phyloP scores from a whole-genome alignment of 2,113 vertebrate genomes.

The Tylochromis polylepis region DNA sequence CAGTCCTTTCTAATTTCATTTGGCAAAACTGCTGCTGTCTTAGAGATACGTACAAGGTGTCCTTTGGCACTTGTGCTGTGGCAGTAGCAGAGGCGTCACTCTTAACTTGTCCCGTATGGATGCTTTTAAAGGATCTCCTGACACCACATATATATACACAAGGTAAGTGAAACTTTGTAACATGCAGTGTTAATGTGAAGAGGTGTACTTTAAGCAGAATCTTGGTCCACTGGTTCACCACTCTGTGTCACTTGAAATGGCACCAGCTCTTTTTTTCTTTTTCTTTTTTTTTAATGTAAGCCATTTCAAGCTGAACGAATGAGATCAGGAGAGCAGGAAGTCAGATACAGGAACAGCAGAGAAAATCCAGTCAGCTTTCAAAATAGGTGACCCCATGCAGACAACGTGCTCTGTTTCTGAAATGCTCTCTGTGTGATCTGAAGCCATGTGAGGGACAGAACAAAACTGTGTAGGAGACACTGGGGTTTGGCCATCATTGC shows the following conservation, averaged over 20 bases:
- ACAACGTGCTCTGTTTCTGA: neutral
- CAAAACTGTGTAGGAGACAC: neutral
- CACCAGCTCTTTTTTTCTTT: rapidly evolving
- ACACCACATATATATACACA: neutral
- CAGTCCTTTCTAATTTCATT: neutral
- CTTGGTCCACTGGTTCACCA: neutral
- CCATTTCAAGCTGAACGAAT: neutral
- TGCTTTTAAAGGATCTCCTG: neutral
- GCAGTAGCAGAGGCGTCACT: rapidly evolving
- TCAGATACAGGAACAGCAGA: neutral
- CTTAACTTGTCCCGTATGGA: neutral
- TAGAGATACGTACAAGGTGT: neutral
- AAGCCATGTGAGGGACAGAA: neutral
- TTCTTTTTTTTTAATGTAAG: neutral
- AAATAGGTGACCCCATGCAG: neutral
- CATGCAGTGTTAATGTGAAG: neutral
- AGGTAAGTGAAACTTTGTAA: neutral
- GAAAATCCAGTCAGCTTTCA: neutral
- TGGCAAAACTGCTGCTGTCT: neutral
- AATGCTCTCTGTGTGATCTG: neutral
- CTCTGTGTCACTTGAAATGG: neutral
- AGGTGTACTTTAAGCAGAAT: too few species aligned
- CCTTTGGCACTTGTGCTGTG: neutral
- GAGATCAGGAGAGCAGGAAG: neutral
- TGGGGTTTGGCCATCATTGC: neutral